Base-by-base conservation (phyloP, 2,888 invertebrate species). In the Cheilosia grossa region DNA sequence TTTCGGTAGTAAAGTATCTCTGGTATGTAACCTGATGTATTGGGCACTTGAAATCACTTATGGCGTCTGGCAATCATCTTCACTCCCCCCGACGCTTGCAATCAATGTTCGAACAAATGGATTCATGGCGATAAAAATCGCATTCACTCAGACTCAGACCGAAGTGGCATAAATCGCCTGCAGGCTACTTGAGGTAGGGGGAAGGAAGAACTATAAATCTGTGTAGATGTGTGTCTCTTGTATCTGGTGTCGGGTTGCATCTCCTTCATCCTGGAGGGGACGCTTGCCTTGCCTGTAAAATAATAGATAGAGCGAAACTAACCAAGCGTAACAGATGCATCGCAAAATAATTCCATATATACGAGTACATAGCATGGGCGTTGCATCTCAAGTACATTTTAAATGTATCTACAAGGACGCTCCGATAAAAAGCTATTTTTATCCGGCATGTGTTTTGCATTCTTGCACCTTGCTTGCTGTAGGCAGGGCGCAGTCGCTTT, bases 31-130 rank as follows among this genome's bases (percentile, higher is more conserved):
- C 56, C 73, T 79, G 56, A 82, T 73, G 63, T 64, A 79, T 64
- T 51, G 64, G 63, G 47, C 49, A 74, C 83, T 83, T 83, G 83
- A 83, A 83, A 64, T 49, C 79, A 79, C 83, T 79, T 79, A 74
- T 74, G 74, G 53, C 42, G 64, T 72, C 70, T 73, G 78, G 73
- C 42, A 69, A 66, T 78, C 79, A 73, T 21, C 42, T 24, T 9
- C 44, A 54, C 47, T 44, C 33, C 24, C 40, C 44, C 27, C 51
- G 15, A 33, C 30, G 7, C n/a, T 44, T 33, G 53, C 64, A 74
- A 83, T 79, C 79, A 79, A 79, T 83, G 77, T 67, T 51, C 79
- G 64, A 37, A 83, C 79, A 83, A 83, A 83, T 83, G 83, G 83
- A 83, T 64, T 79, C 51, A 51, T 64, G 58, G 58, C 64, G 83